Conservation (phyloP, 2,113 vertebrate species). For the Chrysochloris asiatica region DNA sequence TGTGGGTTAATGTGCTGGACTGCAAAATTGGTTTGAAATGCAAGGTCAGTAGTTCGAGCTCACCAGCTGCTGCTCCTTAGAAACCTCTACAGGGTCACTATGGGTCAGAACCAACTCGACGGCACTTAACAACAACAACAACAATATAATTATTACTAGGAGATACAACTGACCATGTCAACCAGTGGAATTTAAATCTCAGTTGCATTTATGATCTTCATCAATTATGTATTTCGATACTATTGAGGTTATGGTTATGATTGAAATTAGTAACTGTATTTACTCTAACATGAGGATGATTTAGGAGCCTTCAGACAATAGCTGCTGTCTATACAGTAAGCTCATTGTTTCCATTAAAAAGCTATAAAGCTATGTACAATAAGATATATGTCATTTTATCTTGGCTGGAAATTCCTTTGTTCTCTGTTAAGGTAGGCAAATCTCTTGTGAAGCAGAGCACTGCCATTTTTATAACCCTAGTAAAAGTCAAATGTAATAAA, state of each 20-base stretch:
- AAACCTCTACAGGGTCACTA: too few relatives aligned
- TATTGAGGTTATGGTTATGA: conserved; percentile 57
- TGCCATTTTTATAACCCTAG: not conserved
- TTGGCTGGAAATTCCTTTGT: not conserved
- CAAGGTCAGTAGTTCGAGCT: too few relatives aligned
- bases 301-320: conserved; percentile 69
- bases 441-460: not conserved
- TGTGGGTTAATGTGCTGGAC: too few relatives aligned
- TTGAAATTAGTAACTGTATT: conserved; percentile 75
- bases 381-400: not conserved
- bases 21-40: too few relatives aligned
- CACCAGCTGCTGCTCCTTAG: too few relatives aligned
- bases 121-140: too few relatives aligned
- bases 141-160: conserved; percentile 65
- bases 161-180: conserved; percentile 67
- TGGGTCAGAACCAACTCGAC: too few relatives aligned
- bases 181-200: conserved; percentile 69
- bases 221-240: conserved; percentile 68
- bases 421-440: not conserved
- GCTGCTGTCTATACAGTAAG: conserved; percentile 62
- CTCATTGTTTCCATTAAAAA: conserved; percentile 58
- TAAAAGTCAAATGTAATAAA: conserved; percentile 15
- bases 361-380: conserved; percentile 41
- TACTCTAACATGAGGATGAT: conserved; percentile 63
- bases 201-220: conserved; percentile 71